A percentile compares a stretch with the other conserved stretches of the same genome.
These are phyloP conservation scores for Aplocera efformata DNA, from an alignment of 2,888 invertebrate genomes.

Conservation along the genomic window DNA sequence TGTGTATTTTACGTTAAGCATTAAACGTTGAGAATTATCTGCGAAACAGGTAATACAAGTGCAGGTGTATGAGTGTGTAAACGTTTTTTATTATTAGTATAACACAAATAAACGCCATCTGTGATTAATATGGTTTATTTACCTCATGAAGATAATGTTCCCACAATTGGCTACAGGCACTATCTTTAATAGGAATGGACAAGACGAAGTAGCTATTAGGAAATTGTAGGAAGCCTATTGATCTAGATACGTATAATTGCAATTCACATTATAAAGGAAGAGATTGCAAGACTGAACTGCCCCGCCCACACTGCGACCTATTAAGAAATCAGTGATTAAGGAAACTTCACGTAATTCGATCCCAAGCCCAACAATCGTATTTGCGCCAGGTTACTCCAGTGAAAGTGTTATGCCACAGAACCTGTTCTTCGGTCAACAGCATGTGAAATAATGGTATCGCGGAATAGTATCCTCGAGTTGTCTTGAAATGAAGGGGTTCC, in stretches of 20 bases:
- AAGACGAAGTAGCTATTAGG: too few relatives aligned
- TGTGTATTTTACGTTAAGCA: too few relatives aligned
- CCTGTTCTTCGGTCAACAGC: slow-evolving; percentile 32
- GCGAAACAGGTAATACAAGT: too few relatives aligned
- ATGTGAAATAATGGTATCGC: slow-evolving; percentile 18
- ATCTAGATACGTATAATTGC: background rate
- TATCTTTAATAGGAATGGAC: too few relatives aligned
- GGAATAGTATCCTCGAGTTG: background rate
- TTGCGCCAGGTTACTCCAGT: slow-evolving; percentile 33
- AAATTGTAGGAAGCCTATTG: background rate
- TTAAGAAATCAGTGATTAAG: slow-evolving; percentile 6
- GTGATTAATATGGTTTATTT: too few relatives aligned
- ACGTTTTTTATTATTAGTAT: too few relatives aligned
- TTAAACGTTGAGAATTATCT: too few relatives aligned
- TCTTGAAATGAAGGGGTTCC: too few relatives aligned
- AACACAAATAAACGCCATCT: too few relatives aligned
- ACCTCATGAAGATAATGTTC: too few relatives aligned
- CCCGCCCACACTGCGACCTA: slow-evolving; percentile 10
- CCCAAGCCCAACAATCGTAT: slow-evolving; percentile 6
- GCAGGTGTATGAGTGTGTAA: too few relatives aligned
- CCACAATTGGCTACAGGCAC: too few relatives aligned
- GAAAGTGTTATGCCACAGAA: slow-evolving; percentile 62
- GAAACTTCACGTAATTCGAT: slow-evolving; percentile 16
- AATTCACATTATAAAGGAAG: slow-evolving; percentile 6
- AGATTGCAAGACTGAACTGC: background rate